phyloP scores from a whole-genome alignment of 2,113 vertebrate species.

The Eurystomus gularis region DNA sequence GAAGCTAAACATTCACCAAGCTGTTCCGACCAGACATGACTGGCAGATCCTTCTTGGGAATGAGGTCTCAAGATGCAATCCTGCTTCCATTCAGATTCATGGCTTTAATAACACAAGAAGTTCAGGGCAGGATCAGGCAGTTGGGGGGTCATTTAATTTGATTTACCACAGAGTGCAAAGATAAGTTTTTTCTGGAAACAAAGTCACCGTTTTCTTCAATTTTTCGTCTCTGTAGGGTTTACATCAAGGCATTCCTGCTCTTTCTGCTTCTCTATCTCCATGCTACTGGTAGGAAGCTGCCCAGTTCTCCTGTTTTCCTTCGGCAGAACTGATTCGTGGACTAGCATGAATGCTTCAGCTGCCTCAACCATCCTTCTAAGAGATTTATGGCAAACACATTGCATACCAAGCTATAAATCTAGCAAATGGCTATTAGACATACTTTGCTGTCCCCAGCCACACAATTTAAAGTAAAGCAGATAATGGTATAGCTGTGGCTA shows the following conservation, averaged over 20 bases:
- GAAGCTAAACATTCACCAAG: conserved; percentile 37
- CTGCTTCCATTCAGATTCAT: neutral
- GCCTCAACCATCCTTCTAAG: conserved; percentile 15
- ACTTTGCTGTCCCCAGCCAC: conserved; percentile 32
- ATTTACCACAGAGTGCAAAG: neutral
- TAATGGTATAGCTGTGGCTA: neutral
- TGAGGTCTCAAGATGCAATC: neutral
- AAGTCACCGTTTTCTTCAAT: neutral
- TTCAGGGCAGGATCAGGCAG: neutral
- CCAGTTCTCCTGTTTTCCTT: neutral
- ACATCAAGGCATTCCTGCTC: neutral
- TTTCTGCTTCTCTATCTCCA: neutral
- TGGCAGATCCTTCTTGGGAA: conserved; percentile 18
- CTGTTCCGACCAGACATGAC: conserved; percentile 9
- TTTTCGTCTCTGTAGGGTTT: neutral
- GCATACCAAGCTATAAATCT: conserved; percentile 49
- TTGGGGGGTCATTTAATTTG: neutral
- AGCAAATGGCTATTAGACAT: conserved; percentile 45
- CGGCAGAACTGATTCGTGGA: neutral
- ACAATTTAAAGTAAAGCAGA: conserved; percentile 47
- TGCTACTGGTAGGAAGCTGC: neutral
- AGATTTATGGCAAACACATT: conserved; percentile 41
- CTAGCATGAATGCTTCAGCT: neutral
- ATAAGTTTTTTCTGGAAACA: neutral
- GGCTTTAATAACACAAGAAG: conserved; percentile 3